Base-by-base conservation (phyloP, 2,113 vertebrate genomes). In the Chlorocebus sabaeus region DNA sequence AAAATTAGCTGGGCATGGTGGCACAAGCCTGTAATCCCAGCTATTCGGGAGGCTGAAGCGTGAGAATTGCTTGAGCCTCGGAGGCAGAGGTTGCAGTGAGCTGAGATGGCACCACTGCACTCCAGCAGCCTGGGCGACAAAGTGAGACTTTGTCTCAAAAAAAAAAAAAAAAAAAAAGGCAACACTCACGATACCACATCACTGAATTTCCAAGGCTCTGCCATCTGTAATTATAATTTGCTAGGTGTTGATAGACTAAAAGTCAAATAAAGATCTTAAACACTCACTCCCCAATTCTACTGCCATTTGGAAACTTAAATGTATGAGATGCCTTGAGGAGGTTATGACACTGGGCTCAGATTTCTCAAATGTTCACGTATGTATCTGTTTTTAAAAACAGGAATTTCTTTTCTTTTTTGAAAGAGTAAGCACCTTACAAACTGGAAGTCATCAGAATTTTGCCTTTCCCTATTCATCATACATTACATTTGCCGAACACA, bases 381-480 rank as follows among this genome's bases (percentile, higher is more conserved):
- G n/a, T 64, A 92, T 35, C 32, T 97, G 61, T 72, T 86, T 95
- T 86, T 73, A 89, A 90, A 96, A 95, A 83, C 30, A 72, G 52
- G 3, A 13, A 68, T 76, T 89, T 90, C 61, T 92, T 90, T 88
- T 76, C 79, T 95, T 78, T 93, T 96, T 96, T 95, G 50, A 95
- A 95, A 89, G 45, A 64, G 40, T 83, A 97, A 98, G 92, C 20
- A 80, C 57, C 70, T 84, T 87, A 45, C 12, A 81, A 68, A 64
- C 35, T 13, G 83, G 97, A 97, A 97, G 82, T 94, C 14, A 75
- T 96, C 67, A 96, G 20, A 72, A 80, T 97, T 96, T 96, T 97
- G 84, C 73, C 59, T 93, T 20, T 95, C 10, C 35, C 16, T 12
- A 5, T 93, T n/a, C 40, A 75, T 90, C 97, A 81, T 75, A 67